Evolutionary conservation across 1,140 invertebrate genomes (phyloP), one percentile per base, ranked within the genome.

Genomic region (Neodiprion pinetum): DNA sequence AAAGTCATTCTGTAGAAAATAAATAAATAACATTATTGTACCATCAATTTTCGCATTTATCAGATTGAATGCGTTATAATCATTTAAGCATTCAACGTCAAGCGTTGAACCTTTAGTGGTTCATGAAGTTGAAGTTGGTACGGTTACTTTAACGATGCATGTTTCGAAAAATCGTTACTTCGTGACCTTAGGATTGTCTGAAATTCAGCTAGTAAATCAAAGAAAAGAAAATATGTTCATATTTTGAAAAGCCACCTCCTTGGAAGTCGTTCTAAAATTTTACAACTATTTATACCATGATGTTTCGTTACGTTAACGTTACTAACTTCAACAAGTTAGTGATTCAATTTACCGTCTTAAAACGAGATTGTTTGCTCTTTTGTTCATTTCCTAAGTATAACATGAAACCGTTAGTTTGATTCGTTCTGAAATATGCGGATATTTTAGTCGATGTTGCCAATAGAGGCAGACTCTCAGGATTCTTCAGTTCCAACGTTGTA

Each of bases 311-410:
- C 28, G 28, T 40, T 40, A 40, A 40, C 28, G 28, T 40, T 40
- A 40, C 28, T 40, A 40, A 40, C 28, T 40, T 40, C 28, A 40
- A 40, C 28, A 40, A 3, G 28, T 65, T 65, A 65, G 61, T 14
- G 12, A 4, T 65, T 65, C 17, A 48, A 86, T 87, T 87, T 88
- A 93, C 93, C 21, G 92, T 91, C 83, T 91, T 91, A 28, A 91
- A 90, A 80, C 92, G 87, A 66, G 91, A 89, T 67, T 92, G 84
- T 83, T 91, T 92, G 0, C 93, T 92, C 77, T 92, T 94, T 68
- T 92, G 92, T 76, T 94, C 95, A 87, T 97, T 98, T 75, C 98
- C 98, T 74, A 99, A 88, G 84, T 97, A 99, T 9, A 97, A 83
- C 0, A 99, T 83, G 74, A 99, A 92, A 4, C 96, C 97, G 82